A percentile compares a stretch with the other conserved stretches of the same genome.
Evolutionary conservation across 2,888 invertebrate genomes (phyloP).

Genomic region (Tenthredo scrophulariae): DNA sequence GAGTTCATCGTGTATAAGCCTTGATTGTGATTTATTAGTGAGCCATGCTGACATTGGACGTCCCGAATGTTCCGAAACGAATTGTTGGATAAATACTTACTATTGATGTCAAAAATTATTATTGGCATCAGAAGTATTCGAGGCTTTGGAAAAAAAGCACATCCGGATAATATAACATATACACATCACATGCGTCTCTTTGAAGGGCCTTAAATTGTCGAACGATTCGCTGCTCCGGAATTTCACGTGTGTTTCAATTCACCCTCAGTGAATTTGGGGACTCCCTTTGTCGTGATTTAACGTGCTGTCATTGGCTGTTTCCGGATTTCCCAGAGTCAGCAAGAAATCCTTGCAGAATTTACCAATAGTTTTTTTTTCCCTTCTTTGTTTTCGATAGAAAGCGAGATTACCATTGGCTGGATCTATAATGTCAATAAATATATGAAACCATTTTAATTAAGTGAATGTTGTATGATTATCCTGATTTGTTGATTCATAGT

Average conservation of each 20-base stretch:
- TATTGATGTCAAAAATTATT: not conserved
- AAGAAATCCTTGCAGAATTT: constrained; percentile 3
- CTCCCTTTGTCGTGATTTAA: constrained; percentile 43
- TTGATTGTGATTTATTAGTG: constrained; percentile 47
- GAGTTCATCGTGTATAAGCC: constrained; percentile 18
- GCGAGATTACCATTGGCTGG: not conserved
- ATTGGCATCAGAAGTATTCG: not conserved
- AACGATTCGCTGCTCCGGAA: constrained; percentile 32
- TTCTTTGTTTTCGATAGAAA: not conserved
- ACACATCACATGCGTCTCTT: constrained; percentile 11
- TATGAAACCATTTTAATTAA: not conserved
- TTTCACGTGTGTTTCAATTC: constrained; percentile 39
- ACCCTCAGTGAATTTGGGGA: constrained; percentile 30
- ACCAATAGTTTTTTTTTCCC: not conserved
- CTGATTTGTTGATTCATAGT: not conserved
- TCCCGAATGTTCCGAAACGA: constrained; percentile 8
- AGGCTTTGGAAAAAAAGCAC: not conserved
- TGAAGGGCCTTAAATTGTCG: constrained; percentile 26
- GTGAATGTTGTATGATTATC: not conserved
- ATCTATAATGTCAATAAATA: not conserved
- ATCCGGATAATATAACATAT: not conserved
- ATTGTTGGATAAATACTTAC: constrained; percentile 11
- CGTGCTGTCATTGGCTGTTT: constrained; percentile 40
- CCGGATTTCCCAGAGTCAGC: constrained; percentile 24
- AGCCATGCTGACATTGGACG: constrained; percentile 12